Evolutionary conservation across 2,888 invertebrate genomes (phyloP).

Genomic region (Folsomia candida): DNA sequence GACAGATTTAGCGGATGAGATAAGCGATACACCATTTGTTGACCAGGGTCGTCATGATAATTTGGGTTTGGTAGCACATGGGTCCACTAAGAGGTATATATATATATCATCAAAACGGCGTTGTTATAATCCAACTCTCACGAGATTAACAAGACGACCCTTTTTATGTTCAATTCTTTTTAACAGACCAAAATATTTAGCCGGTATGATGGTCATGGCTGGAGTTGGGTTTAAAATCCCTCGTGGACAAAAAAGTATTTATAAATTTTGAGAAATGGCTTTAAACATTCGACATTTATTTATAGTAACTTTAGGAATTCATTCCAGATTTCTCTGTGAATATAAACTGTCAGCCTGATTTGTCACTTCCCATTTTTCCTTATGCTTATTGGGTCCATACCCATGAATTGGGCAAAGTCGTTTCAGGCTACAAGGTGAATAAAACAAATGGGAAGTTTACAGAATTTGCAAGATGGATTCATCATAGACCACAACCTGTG

Average conservation of each 20-base stretch:
- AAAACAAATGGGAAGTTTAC: slow-evolving; percentile 2
- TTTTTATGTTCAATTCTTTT: background rate
- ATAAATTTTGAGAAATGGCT: background rate
- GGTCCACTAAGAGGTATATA: background rate
- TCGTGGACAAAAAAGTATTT: slow-evolving; percentile 6
- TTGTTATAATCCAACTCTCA: background rate
- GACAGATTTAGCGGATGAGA: too few relatives aligned
- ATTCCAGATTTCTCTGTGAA: slow-evolving; percentile 18
- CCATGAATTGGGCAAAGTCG: slow-evolving; percentile 14
- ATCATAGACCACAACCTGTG: slow-evolving; percentile 19
- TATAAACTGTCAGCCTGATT: slow-evolving; percentile 11
- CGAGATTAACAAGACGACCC: background rate
- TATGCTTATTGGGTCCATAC: slow-evolving; percentile 25
- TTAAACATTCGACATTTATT: background rate
- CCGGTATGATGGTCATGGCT: slow-evolving; percentile 15
- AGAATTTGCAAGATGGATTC: slow-evolving; percentile 14
- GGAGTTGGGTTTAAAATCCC: slow-evolving; percentile 22
- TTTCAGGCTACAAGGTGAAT: slow-evolving; percentile 18
- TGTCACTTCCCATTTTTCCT: slow-evolving; percentile 4
- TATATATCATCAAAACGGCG: background rate
- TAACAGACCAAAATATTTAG: slow-evolving; percentile 14
- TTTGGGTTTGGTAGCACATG: background rate
- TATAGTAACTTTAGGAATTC: background rate
- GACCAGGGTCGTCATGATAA: too few relatives aligned
- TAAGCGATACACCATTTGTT: too few relatives aligned